These are phyloP conservation scores for Eubasilissa splendida DNA, from an alignment of 2,888 invertebrate species.

Conservation along the genomic window DNA sequence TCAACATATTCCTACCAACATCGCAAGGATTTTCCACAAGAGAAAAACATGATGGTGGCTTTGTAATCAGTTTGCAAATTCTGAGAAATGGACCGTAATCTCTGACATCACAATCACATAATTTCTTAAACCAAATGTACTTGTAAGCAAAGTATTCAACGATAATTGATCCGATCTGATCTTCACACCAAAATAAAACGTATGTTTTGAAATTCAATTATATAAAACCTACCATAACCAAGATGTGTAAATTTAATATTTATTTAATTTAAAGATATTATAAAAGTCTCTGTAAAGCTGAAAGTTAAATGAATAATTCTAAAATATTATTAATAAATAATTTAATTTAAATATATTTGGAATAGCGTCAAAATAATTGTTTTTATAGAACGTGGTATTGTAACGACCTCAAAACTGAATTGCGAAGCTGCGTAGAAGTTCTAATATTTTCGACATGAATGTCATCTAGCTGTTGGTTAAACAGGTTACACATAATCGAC, in stretches of 20 bases:
- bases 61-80: constrained; percentile 88
- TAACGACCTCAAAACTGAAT: constrained; percentile 17
- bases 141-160: constrained; percentile 90
- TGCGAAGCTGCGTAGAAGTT: constrained; percentile 27
- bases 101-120: constrained; percentile 94
- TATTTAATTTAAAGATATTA: constrained; percentile 79
- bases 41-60: constrained; percentile 87
- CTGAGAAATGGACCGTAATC: constrained; percentile 93
- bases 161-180: constrained; percentile 84
- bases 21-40: constrained; percentile 89
- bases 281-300: constrained; percentile 69
- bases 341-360: constrained; percentile 33
- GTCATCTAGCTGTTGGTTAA: not conserved
- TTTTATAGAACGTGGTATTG: constrained; percentile 10
- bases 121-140: constrained; percentile 94
- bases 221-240: constrained; percentile 92
- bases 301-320: not conserved
- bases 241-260: constrained; percentile 88
- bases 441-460: constrained; percentile 74
- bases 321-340: constrained; percentile 30
- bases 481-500: no score
- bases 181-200: constrained; percentile 93
- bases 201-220: constrained; percentile 86
- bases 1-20: constrained; percentile 86
- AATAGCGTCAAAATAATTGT: constrained; percentile 19